Conservation (phyloP, 2,113 vertebrate genomes). For the Scalopus aquaticus region DNA sequence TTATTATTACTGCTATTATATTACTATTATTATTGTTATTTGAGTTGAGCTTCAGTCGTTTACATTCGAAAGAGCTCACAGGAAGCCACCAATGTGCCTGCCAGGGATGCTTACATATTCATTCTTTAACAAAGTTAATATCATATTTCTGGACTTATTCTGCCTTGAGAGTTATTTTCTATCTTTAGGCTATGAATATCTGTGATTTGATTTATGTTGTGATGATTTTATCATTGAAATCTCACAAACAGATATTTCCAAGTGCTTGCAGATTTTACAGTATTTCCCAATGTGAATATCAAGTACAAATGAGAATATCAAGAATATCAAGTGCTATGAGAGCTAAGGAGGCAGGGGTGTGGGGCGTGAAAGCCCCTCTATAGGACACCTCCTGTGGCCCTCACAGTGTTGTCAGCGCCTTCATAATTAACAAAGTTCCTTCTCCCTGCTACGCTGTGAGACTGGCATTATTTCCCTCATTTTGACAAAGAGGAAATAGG, state of each 20-base stretch:
- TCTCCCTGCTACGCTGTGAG: background rate
- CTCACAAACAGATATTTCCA: background rate
- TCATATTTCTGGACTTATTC: background rate
- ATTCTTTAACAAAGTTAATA: background rate
- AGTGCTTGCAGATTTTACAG: background rate
- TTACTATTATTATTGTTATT: background rate
- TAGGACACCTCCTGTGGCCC: background rate
- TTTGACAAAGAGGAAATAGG: background rate
- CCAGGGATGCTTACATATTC: background rate
- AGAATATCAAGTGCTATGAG: background rate
- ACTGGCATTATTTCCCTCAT: background rate
- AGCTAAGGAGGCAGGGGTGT: background rate
- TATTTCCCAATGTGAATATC: background rate
- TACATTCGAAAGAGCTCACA: background rate
- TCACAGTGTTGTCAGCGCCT: background rate
- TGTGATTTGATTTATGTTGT: background rate
- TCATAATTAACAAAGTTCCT: background rate
- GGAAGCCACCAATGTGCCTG: background rate
- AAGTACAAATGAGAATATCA: background rate
- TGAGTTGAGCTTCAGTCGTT: background rate
- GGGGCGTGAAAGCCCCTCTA: background rate
- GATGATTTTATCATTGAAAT: background rate
- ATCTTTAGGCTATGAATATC: background rate
- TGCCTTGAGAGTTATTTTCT: background rate
- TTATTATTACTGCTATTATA: background rate